These are phyloP conservation scores for Scaptomyza hsui DNA, from an alignment of 1,140 invertebrate genomes.

Conservation along the genomic window DNA sequence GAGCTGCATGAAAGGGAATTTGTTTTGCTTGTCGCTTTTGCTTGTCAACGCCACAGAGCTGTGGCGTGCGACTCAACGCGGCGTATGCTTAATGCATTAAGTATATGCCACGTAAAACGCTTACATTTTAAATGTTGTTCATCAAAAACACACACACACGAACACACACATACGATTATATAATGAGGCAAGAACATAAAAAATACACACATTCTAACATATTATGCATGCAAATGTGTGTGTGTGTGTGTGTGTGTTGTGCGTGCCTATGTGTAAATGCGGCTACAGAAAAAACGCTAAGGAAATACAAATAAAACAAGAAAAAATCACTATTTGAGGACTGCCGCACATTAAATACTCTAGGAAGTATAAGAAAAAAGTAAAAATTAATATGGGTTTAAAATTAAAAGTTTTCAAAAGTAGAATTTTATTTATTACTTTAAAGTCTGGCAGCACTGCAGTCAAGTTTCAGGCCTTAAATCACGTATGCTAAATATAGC, in stretches of 20 bases:
- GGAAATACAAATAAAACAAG: slow-evolving; percentile 1
- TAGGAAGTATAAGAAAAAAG: not conserved
- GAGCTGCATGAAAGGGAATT: slow-evolving; percentile 13
- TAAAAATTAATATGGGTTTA: no score
- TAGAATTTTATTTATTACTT: no score
- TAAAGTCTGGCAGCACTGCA: no score
- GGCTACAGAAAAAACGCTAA: slow-evolving; percentile 21
- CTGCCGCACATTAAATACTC: not conserved
- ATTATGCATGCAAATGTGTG: slow-evolving; percentile 36
- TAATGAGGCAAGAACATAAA: slow-evolving; percentile 8
- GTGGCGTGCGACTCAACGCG: slow-evolving; percentile 22
- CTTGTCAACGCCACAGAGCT: slow-evolving; percentile 37
- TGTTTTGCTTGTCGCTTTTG: slow-evolving; percentile 28
- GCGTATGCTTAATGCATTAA: slow-evolving; percentile 76
- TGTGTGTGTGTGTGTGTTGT: slow-evolving; percentile 15
- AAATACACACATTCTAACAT: slow-evolving; percentile 23
- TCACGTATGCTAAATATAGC: no score
- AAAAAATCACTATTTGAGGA: not conserved
- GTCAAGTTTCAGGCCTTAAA: no score
- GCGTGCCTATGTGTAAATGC: slow-evolving; percentile 47
- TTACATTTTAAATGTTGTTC: slow-evolving; percentile 73
- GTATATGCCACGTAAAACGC: slow-evolving; percentile 73
- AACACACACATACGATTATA: not conserved
- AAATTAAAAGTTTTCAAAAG: no score
- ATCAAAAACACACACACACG: slow-evolving; percentile 5